These are phyloP conservation scores for Entelurus aequoreus DNA, from an alignment of 2,113 vertebrate genomes.

Conservation along the genomic window DNA sequence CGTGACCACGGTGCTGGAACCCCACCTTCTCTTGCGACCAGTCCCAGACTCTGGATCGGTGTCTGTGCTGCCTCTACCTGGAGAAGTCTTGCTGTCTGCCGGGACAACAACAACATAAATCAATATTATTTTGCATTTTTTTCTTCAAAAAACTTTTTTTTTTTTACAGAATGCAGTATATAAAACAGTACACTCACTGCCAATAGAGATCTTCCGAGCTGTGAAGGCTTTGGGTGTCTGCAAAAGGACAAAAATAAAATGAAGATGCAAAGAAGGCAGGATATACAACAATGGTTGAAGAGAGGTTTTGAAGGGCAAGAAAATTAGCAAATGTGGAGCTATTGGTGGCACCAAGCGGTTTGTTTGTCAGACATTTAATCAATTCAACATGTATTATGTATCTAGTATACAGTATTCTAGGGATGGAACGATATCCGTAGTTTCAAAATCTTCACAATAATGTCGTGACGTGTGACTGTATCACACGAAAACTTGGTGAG, in stretches of 20 bases:
- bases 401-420: too few species aligned
- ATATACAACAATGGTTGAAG: constrained; percentile 13
- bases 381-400: too few species aligned
- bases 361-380: too few species aligned
- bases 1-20: constrained; percentile 81
- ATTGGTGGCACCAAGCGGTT: too few species aligned
- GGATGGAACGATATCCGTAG: too few species aligned
- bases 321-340: background rate
- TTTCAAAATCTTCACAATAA: too few species aligned
- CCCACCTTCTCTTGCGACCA: constrained; percentile 85
- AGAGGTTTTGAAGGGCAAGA: constrained; percentile 7
- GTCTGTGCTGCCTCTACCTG: constrained; percentile 50
- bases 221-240: constrained; percentile 70
- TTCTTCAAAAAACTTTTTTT: background rate
- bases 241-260: constrained; percentile 58
- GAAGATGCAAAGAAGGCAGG: constrained; percentile 14
- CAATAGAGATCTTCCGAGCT: constrained; percentile 69
- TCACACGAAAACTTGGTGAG: too few species aligned
- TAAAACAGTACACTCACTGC: constrained; percentile 59
- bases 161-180: too few species aligned
- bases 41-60: constrained; percentile 72
- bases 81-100: constrained; percentile 67
- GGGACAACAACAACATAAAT: background rate
- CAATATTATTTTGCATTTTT: background rate
- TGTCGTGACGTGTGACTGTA: too few species aligned